Conservation (phyloP, 2,888 invertebrate genomes). For the Odontomyia ornata region DNA sequence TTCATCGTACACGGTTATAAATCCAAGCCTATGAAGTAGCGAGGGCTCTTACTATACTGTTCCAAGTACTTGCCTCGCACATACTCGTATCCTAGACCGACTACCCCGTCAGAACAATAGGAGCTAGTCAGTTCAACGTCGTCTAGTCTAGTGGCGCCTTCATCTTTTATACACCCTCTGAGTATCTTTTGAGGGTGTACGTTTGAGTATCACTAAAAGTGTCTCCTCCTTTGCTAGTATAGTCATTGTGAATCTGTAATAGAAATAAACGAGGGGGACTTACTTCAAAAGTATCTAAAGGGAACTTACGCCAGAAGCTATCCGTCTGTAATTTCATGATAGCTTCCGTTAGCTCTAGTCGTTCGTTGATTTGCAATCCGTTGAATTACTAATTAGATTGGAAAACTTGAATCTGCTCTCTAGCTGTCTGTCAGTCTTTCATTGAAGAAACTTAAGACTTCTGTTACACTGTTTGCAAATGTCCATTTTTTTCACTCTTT, state of each 20-base stretch:
- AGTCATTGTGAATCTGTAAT: constrained; percentile 6
- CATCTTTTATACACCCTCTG: constrained; percentile 21
- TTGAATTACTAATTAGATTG: constrained; percentile 35
- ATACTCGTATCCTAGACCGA: background rate
- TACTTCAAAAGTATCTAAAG: background rate
- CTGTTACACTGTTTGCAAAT: background rate
- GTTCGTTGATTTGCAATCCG: background rate
- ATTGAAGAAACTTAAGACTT: background rate
- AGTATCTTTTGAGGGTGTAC: background rate
- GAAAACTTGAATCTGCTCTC: constrained; percentile 17
- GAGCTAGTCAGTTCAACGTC: background rate
- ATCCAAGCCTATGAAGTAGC: too few relatives aligned
- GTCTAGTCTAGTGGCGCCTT: constrained; percentile 42
- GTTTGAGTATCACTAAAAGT: constrained; percentile 19
- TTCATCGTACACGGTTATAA: too few relatives aligned
- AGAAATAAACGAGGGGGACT: background rate
- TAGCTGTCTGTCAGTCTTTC: constrained; percentile 2
- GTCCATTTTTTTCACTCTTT: background rate
- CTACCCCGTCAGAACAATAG: background rate
- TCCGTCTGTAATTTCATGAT: background rate
- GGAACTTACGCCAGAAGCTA: background rate
- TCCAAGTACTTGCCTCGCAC: too few relatives aligned
- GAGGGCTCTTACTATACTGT: too few relatives aligned
- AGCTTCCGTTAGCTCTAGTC: background rate
- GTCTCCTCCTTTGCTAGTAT: constrained; percentile 19